These are phyloP conservation scores for Theristicus caerulescens DNA, from an alignment of 2,113 vertebrate species.

Conservation along the genomic window DNA sequence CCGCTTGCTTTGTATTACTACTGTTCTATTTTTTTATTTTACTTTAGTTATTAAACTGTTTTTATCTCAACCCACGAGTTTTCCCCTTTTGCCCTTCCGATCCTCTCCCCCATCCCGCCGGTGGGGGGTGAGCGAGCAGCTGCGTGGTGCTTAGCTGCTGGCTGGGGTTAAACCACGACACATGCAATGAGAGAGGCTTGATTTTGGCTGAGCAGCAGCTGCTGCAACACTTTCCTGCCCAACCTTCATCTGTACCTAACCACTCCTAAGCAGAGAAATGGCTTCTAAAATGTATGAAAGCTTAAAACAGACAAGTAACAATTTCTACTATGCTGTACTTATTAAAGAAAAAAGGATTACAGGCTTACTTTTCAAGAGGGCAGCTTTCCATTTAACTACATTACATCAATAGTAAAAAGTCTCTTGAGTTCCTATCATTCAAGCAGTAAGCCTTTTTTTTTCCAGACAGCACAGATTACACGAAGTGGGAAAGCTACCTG, in stretches of 20 bases:
- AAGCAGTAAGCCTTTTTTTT: not conserved
- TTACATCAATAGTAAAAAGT: not conserved
- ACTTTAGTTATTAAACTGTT: too few relatives aligned
- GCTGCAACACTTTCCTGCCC: not conserved
- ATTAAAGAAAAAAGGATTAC: slow-evolving; percentile 3
- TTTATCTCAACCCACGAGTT: too few relatives aligned
- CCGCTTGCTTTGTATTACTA: too few relatives aligned
- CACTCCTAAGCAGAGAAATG: not conserved
- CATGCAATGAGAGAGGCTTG: not conserved
- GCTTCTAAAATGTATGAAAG: not conserved
- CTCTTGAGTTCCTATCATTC: not conserved
- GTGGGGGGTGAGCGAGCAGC: too few relatives aligned
- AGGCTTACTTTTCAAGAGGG: slow-evolving; percentile 1
- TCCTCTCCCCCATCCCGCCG: too few relatives aligned
- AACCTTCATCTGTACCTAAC: not conserved
- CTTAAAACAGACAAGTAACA: not conserved
- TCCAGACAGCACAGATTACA: not conserved
- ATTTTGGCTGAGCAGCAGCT: not conserved
- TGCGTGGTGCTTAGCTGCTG: too few relatives aligned
- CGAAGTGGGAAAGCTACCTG: not conserved
- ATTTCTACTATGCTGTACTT: not conserved
- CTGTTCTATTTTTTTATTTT: too few relatives aligned
- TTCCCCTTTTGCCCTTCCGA: too few relatives aligned
- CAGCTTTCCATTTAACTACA: slow-evolving; percentile 4
- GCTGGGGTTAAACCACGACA: too few relatives aligned